Conservation (phyloP, 37 sponge, comb jelly and placozoan species). For the Halichondria panicea region DNA sequence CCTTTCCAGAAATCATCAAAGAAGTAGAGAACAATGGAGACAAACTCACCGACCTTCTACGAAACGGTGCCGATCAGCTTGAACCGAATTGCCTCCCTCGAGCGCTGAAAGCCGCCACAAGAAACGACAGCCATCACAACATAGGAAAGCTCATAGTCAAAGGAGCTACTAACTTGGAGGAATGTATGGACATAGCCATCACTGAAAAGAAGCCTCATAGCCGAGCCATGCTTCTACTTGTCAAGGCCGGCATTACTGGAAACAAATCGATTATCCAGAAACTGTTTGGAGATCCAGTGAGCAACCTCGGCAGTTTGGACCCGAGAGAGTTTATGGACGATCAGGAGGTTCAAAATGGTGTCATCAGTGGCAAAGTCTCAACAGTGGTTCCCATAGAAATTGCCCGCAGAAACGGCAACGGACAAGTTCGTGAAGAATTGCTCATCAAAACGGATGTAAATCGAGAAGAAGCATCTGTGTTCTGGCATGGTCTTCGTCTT, state of each 20-base stretch:
- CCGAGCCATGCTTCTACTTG: conserved; percentile 51
- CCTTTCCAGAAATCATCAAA: conserved; percentile 58
- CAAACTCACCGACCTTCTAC: conserved; percentile 45
- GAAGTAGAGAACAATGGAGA: conserved; percentile 59
- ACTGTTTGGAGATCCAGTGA: conserved; percentile 45
- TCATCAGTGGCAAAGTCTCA: conserved; percentile 28
- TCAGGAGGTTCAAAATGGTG: conserved; percentile 33
- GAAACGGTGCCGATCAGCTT: conserved; percentile 18
- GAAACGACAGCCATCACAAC: conserved; percentile 39
- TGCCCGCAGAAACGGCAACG: conserved; percentile 43
- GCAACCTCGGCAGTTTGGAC: neutral
- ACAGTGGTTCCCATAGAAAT: conserved; percentile 66
- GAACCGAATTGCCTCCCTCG: conserved; percentile 42
- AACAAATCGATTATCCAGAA: conserved; percentile 23
- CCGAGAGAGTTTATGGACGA: conserved; percentile 19
- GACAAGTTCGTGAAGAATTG: conserved; percentile 56
- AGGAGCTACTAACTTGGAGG: conserved; percentile 30
- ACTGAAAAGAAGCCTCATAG: conserved; percentile 18
- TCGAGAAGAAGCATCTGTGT: conserved; percentile 51
- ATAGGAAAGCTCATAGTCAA: conserved; percentile 50
- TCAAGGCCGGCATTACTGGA: conserved; percentile 39
- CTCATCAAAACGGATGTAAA: conserved; percentile 76
- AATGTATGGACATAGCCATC: conserved; percentile 21
- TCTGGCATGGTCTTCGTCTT: conserved; percentile 77
- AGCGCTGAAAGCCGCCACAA: conserved; percentile 49